phyloP scores from a whole-genome alignment of 2,888 invertebrate genomes.

The Andrena haemorrhoa region DNA sequence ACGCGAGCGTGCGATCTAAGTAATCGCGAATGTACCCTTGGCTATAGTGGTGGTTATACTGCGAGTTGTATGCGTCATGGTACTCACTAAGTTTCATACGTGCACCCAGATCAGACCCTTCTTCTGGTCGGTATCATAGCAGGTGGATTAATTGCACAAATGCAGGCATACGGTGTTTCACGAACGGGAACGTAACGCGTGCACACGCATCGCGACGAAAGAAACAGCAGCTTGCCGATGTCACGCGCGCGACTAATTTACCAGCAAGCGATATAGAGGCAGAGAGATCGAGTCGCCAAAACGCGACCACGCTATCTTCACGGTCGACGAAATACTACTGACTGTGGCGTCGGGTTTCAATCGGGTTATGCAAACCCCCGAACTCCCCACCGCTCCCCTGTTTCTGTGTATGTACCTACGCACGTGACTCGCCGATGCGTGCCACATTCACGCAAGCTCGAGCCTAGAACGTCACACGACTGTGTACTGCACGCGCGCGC shows the following conservation, averaged over 20 bases:
- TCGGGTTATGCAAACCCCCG: constrained; percentile 58
- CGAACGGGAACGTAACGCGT: constrained; percentile 9
- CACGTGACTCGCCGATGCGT: constrained; percentile 49
- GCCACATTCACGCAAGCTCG: constrained; percentile 25
- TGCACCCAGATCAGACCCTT: constrained; percentile 39
- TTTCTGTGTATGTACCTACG: constrained; percentile 23
- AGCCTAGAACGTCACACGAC: not conserved
- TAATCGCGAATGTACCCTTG: not conserved
- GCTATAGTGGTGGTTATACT: not conserved
- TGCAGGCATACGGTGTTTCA: constrained; percentile 19
- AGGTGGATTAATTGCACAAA: constrained; percentile 17
- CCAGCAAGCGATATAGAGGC: not conserved
- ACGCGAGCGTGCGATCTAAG: not conserved
- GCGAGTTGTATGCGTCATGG: not conserved
- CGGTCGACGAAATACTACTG: constrained; percentile 52
- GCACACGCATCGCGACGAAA: constrained; percentile 34
- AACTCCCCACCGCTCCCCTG: constrained; percentile 29
- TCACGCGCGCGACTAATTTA: constrained; percentile 1
- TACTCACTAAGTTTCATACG: constrained; percentile 50
- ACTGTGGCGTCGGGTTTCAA: constrained; percentile 49
- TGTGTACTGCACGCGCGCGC: not conserved
- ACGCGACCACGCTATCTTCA: constrained; percentile 13
- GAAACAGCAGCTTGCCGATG: not conserved
- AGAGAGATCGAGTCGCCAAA: not conserved
- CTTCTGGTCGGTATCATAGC: constrained; percentile 51